A percentile compares a stretch with the other conserved stretches of the same genome.
These are phyloP conservation scores for Nothobranchius furzeri DNA, from an alignment of 2,113 vertebrate genomes.

Conservation along the genomic window DNA sequence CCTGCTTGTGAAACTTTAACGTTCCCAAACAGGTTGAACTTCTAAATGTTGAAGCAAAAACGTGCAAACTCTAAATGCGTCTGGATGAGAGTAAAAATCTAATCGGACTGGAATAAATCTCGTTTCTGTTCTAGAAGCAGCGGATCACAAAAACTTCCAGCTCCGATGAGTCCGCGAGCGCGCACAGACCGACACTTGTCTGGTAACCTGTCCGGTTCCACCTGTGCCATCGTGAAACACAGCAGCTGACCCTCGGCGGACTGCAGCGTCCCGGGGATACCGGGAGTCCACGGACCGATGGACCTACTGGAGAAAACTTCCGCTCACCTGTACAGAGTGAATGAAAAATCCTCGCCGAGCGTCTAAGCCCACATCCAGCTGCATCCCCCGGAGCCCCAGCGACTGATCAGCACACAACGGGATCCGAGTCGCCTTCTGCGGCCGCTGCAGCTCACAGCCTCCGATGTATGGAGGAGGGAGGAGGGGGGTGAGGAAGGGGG, in stretches of 20 bases:
- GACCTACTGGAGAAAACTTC: slow-evolving; percentile 33
- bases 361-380: slow-evolving; percentile 12
- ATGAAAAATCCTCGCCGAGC: slow-evolving; percentile 2
- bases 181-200: neutral
- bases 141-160: slow-evolving; percentile 24
- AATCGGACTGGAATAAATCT: too few relatives aligned
- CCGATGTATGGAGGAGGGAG: slow-evolving; percentile 48
- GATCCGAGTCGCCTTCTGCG: slow-evolving; percentile 54
- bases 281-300: neutral
- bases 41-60: too few relatives aligned
- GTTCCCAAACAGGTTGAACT: too few relatives aligned
- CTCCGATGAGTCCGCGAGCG: neutral
- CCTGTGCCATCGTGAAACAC: neutral
- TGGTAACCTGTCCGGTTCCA: slow-evolving; percentile 14
- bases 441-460: slow-evolving; percentile 62
- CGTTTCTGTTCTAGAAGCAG: too few relatives aligned
- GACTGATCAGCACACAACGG: slow-evolving; percentile 41
- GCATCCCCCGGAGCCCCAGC: slow-evolving; percentile 28
- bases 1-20: too few relatives aligned
- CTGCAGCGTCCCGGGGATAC: neutral
- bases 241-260: neutral
- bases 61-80: too few relatives aligned
- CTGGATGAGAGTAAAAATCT: too few relatives aligned
- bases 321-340: slow-evolving; percentile 47
- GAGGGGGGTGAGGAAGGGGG: neutral